Conservation (phyloP, 2,113 vertebrate species). For the Micromys minutus region DNA sequence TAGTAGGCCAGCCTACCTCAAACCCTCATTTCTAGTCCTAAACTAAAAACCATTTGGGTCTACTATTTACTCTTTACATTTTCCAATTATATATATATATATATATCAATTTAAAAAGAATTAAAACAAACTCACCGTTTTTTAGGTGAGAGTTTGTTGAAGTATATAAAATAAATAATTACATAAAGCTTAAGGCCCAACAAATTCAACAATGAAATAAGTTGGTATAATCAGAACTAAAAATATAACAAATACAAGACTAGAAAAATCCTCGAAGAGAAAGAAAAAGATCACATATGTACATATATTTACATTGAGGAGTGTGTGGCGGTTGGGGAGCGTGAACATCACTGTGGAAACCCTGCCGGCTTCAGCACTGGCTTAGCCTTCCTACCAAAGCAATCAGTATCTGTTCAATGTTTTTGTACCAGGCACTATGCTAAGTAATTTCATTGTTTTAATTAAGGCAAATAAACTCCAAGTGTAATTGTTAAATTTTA, state of each 20-base stretch:
- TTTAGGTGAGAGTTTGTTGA: conserved; percentile 3
- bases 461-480: not conserved
- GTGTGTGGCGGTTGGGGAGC: not conserved
- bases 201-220: not conserved
- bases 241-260: not conserved
- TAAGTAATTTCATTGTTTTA: conserved; percentile 31
- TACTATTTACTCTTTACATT: not conserved
- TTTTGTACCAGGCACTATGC: not conserved
- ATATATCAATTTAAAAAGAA: not conserved
- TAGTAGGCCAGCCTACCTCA: not conserved
- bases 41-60: not conserved
- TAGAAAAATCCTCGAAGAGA: not conserved
- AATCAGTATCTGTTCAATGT: not conserved
- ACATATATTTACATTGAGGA: not conserved
- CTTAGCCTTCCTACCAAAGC: not conserved
- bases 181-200: not conserved
- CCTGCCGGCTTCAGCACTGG: not conserved
- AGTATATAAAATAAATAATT: not conserved
- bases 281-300: not conserved
- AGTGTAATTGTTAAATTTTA: not conserved
- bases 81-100: not conserved
- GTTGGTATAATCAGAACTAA: not conserved
- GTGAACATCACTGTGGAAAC: not conserved
- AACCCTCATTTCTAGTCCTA: not conserved
- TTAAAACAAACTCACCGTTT: not conserved